Evolutionary conservation across 2,113 vertebrate species (phyloP).

Genomic region (Otolemur garnettii): DNA sequence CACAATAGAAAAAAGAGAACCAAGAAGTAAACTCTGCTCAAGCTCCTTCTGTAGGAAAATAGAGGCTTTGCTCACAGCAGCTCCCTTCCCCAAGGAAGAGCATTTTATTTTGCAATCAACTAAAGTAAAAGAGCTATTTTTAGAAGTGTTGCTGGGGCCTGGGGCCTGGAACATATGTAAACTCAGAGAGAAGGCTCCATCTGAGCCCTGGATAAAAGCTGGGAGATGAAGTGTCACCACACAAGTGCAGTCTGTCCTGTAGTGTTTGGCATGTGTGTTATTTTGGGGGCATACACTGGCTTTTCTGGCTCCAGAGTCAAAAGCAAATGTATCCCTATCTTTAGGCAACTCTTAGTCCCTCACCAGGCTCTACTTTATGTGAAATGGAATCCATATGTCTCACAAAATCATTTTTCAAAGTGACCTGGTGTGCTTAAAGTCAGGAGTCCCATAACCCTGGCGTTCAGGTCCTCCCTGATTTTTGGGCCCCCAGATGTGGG

Average conservation of each 20-base stretch:
- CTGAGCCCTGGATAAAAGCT: neutral
- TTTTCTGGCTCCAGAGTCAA: constrained; percentile 28
- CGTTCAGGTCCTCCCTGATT: neutral
- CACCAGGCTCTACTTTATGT: neutral
- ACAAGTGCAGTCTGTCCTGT: neutral
- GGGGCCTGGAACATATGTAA: neutral
- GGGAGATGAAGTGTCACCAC: neutral
- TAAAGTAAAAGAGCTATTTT: constrained; percentile 48
- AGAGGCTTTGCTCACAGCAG: neutral
- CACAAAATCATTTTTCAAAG: constrained; percentile 47
- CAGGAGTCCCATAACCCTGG: neutral
- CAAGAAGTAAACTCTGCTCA: neutral
- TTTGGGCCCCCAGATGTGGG: neutral
- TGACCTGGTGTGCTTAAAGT: constrained; percentile 4
- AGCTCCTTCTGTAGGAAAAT: constrained; percentile 16
- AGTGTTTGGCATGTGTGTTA: neutral
- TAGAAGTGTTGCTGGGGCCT: neutral
- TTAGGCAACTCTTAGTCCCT: constrained; percentile 20
- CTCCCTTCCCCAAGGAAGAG: neutral
- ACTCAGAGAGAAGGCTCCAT: neutral
- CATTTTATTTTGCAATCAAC: constrained; percentile 19
- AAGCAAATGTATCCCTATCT: neutral
- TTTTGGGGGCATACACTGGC: neutral
- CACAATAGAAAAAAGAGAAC: neutral
- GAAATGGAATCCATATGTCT: constrained; percentile 47